Conservation (phyloP, 2,888 invertebrate genomes). For the Linnaemya vulpina region DNA sequence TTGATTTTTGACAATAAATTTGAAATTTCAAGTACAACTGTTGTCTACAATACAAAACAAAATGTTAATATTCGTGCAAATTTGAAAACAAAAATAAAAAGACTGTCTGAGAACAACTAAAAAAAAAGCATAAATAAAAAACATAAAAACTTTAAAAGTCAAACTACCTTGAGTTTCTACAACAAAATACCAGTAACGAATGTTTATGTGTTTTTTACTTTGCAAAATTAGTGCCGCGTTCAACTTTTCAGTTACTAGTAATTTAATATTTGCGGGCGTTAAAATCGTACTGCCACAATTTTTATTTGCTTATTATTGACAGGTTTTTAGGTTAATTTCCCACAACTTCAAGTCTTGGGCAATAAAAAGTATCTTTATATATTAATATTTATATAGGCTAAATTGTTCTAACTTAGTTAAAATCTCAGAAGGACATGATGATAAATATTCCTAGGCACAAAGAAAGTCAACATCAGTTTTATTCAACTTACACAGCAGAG, state of each 20-base stretch:
- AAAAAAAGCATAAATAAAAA: neutral
- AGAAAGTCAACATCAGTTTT: too few species aligned
- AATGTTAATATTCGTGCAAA: constrained; percentile 55
- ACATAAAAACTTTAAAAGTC: constrained; percentile 25
- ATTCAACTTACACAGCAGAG: too few species aligned
- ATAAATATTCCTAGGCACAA: too few species aligned
- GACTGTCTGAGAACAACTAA: constrained; percentile 39
- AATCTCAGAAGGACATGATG: too few species aligned
- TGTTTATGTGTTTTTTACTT: neutral
- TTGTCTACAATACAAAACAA: constrained; percentile 29
- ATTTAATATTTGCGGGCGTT: constrained; percentile 26
- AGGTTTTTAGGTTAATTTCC: neutral
- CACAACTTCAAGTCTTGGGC: neutral
- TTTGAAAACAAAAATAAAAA: constrained; percentile 12
- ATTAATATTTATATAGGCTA: too few species aligned
- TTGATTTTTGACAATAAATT: constrained; percentile 68
- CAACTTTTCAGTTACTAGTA: neutral
- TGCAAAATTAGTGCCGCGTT: neutral
- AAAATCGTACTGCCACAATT: neutral
- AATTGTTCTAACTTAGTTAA: too few species aligned
- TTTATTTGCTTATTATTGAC: neutral
- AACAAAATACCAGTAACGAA: constrained; percentile 39
- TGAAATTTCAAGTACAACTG: constrained; percentile 69
- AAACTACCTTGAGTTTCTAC: constrained; percentile 62
- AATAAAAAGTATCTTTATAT: too few species aligned